Evolutionary conservation across 37 sponge, comb jelly and placozoan genomes (phyloP).

Genomic region (Amphimedon queenslandica): DNA sequence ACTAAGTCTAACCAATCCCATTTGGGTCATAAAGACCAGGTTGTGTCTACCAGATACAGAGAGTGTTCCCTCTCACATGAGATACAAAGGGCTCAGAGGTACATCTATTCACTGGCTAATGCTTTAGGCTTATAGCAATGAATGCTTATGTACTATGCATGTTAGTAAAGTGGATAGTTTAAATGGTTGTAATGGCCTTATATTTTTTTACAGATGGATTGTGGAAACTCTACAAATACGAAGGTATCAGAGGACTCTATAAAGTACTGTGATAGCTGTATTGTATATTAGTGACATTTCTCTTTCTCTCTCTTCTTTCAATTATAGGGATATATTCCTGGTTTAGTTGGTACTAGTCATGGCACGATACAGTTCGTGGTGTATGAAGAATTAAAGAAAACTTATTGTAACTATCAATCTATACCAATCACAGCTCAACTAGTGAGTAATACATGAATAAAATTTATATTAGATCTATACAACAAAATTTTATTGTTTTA

Average conservation of each 20-base stretch:
- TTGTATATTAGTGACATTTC: not conserved
- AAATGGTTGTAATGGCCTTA: slow-evolving; percentile 11
- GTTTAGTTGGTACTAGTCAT: slow-evolving; percentile 87
- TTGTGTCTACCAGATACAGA: slow-evolving; percentile 61
- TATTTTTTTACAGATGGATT: slow-evolving; percentile 63
- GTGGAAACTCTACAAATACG: slow-evolving; percentile 51
- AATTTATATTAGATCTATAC: not conserved
- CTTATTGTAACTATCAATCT: slow-evolving; percentile 39
- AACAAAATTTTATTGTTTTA: not conserved
- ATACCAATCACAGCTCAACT: slow-evolving; percentile 49
- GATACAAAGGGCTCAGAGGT: slow-evolving; percentile 59
- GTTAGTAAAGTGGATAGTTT: no score
- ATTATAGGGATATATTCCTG: slow-evolving; percentile 77
- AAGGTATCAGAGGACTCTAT: slow-evolving; percentile 83
- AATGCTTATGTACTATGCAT: no score
- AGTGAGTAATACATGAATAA: slow-evolving; percentile 10
- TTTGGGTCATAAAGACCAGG: slow-evolving; percentile 97
- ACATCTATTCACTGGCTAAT: not conserved
- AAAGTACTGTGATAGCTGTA: slow-evolving; percentile 13
- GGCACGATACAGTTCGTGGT: slow-evolving; percentile 93
- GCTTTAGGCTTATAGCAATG: not conserved
- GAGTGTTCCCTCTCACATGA: slow-evolving; percentile 29
- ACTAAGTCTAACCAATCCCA: slow-evolving; percentile 80
- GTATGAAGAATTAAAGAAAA: slow-evolving; percentile 87
- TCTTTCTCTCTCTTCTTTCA: not conserved